Conservation (phyloP, 2,797 vertebrate genomes). For the Mastacembelus armatus region DNA sequence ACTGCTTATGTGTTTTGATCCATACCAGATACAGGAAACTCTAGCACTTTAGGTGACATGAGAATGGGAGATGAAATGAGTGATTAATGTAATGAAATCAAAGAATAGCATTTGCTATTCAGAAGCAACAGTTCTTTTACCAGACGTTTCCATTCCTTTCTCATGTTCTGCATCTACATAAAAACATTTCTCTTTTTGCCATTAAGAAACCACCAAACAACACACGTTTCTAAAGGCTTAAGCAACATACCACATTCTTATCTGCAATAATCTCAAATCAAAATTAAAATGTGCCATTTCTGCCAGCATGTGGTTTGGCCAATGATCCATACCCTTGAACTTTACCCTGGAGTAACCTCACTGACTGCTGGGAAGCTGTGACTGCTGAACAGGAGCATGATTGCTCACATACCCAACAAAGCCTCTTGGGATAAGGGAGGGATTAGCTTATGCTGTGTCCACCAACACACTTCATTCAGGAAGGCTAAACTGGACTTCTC, state of each 20-base stretch:
- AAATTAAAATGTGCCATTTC: slow-evolving; percentile 20
- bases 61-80: slow-evolving; percentile 68
- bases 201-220: slow-evolving; percentile 3
- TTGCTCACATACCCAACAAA: slow-evolving; percentile 79
- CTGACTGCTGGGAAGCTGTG: slow-evolving; percentile 53
- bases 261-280: not conserved
- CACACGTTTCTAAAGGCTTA: not conserved
- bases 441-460: slow-evolving; percentile 70
- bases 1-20: slow-evolving; percentile 55
- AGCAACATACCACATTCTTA: not conserved
- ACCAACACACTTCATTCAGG: slow-evolving; percentile 72
- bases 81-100: slow-evolving; percentile 54
- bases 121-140: slow-evolving; percentile 60
- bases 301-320: slow-evolving; percentile 9
- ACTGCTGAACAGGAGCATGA: slow-evolving; percentile 68
- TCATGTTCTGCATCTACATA: slow-evolving; percentile 5
- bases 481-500: slow-evolving; percentile 74
- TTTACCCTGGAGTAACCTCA: slow-evolving; percentile 53
- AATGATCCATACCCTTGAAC: slow-evolving; percentile 56
- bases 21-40: slow-evolving; percentile 74
- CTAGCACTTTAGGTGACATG: slow-evolving; percentile 76
- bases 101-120: slow-evolving; percentile 55
- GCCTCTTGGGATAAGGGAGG: slow-evolving; percentile 75
- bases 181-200: slow-evolving; percentile 13
- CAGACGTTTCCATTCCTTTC: slow-evolving; percentile 17